Base-by-base conservation (phyloP, 1,140 invertebrate genomes). In the Hylaeus volcanicus region DNA sequence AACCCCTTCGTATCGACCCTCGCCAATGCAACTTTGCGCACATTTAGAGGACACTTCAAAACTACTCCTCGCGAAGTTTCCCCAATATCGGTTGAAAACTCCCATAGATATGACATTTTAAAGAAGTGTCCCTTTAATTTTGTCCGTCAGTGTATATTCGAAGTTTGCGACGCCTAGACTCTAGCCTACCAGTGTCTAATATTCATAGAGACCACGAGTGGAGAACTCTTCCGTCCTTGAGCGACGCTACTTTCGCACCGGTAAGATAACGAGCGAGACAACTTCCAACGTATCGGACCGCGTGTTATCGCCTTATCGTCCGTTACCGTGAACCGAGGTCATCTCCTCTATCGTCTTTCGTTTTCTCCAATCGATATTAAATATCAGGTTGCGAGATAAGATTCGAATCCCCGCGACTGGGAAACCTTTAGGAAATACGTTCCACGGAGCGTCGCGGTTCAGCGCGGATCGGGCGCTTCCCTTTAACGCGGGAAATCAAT, bases 401-500 rank as follows among this genome's bases (percentile, higher is more conserved):
- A 26, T 1, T 37, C 9, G 5, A 64, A 41, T 14, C 4, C 14
- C 5, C 9, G 15, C n/a, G 6, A 37, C 9, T 3, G 8, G 43
- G 39, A 8, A 0, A 14, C 0, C 2, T 8, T 5, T 14, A 12
- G 9, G n/a, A 26, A 37, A 15, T 14, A 39, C 4, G 15, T 43
- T 14, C 11, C 48, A 37, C 6, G 41, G 41, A 51, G 43, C n/a
- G 14, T 73, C 26, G 65, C n/a, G 53, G 12, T 1, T 39, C 15
- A 8, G 15, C 14, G 56, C 61, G 61, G 74, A 91, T 72, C 84
- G 86, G 85, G 58, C 65, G 91, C 74, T 92, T 91, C 91, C 87
- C 90, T 92, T 92, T 92, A 92, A 91, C 72, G 45, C 82, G 83
- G 77, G 68, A 69, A 92, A 92, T 92, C 91, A 90, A 92, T 92